These are phyloP conservation scores for Trichogramma pretiosum DNA, from an alignment of 1,140 invertebrate species.

Conservation along the genomic window DNA sequence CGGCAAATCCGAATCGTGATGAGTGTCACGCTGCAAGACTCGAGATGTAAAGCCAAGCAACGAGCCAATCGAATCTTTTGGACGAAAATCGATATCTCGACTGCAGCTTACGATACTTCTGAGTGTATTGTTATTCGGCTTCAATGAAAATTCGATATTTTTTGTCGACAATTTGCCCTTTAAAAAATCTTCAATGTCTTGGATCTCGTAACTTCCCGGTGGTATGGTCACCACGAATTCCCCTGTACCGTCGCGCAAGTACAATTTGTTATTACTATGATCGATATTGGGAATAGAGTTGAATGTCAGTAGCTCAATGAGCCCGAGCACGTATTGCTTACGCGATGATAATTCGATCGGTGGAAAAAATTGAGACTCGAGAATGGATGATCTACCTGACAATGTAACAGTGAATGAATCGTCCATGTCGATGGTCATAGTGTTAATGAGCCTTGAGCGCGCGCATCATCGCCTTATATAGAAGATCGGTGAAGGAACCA, in stretches of 20 bases:
- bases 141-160: constrained; percentile 4
- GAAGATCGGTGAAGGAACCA: too few species aligned
- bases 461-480: too few species aligned
- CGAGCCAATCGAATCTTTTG: constrained; percentile 13
- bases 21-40: constrained; percentile 5
- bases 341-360: not conserved
- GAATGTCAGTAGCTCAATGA: constrained; percentile 29
- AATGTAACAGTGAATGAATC: constrained; percentile 12
- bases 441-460: too few species aligned
- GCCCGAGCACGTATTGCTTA: constrained; percentile 24
- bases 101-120: constrained; percentile 18
- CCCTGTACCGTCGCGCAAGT: not conserved
- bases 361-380: not conserved
- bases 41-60: constrained; percentile 16
- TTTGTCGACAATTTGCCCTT: constrained; percentile 5
- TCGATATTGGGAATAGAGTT: constrained; percentile 33
- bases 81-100: constrained; percentile 17
- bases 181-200: constrained; percentile 26
- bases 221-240: too few species aligned
- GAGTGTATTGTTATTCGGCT: constrained; percentile 25
- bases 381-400: constrained; percentile 5
- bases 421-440: not conserved
- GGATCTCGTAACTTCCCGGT: constrained; percentile 29
- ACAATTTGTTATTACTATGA: constrained; percentile 29
- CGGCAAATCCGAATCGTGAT: constrained; percentile 17